These are phyloP conservation scores for Smutsia gigantea DNA, from an alignment of 2,797 vertebrate species.

Conservation along the genomic window DNA sequence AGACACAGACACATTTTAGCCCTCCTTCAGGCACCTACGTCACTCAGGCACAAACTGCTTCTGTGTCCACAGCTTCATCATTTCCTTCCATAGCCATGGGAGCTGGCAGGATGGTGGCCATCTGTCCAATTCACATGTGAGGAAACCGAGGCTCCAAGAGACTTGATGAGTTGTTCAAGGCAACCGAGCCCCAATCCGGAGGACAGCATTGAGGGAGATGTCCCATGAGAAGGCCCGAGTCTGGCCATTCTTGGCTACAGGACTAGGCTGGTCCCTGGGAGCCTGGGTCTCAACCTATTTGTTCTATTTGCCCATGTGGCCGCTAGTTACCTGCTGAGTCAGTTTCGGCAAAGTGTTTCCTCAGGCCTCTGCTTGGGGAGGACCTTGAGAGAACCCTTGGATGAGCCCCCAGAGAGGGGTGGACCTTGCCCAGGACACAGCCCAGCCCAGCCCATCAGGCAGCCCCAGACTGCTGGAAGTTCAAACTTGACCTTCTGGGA, in stretches of 20 bases:
- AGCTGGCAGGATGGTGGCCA: background rate
- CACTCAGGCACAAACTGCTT: background rate
- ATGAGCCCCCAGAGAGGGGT: background rate
- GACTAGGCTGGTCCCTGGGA: background rate
- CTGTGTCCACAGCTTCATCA: background rate
- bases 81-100: background rate
- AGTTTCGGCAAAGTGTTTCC: background rate
- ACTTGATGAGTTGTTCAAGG: background rate
- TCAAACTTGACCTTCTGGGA: background rate
- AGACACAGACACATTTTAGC: background rate
- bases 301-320: background rate
- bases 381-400: background rate
- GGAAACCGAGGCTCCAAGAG: background rate
- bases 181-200: background rate
- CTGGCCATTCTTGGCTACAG: background rate
- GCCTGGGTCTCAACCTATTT: background rate
- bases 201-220: background rate
- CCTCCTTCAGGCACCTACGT: background rate
- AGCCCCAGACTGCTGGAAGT: background rate
- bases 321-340: background rate
- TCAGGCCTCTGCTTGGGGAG: background rate
- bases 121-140: background rate
- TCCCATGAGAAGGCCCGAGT: background rate
- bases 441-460: background rate
- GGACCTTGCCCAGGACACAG: background rate